Base-by-base conservation (phyloP, 1,140 invertebrate species). In the Drosophila nasuta region DNA sequence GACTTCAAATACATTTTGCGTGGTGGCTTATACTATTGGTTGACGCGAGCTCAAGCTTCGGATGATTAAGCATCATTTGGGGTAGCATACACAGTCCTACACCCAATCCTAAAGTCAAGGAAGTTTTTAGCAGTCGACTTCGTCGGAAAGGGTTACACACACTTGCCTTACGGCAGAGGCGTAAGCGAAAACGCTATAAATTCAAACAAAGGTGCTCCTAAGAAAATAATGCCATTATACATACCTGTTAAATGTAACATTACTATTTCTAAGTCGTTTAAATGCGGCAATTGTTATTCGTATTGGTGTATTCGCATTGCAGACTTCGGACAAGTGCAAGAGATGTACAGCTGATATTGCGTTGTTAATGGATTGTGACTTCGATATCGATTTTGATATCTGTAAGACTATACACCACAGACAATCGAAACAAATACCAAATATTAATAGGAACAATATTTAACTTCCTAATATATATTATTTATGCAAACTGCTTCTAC, bases 321-420 rank as follows among this genome's bases (percentile, higher is more conserved):
- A 28, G 28, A 8, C 17, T 28, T 38, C 8, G 35, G 45, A 8
- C 10, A 48, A n/a, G 41, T 58, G 30, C 45, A 10, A 8, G 56
- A 64, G 43, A 4, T 54, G 58, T 63, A 38, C 41, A 86, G 81
- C 82, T 87, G 81, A 85, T 74, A 87, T 56, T 64, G n/a, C 20
- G 20, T n/a, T 15, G 58, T 30, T 43, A 5, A 38, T 38, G 7
- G 10, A 38, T 10, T 38, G 7, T 7, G 30, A 41, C 49, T 64
- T 25, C 0, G 7, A 30, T 4, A 8, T 10, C 1, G 35, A 38
- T 8, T 38, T 38, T 11, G 7, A 38, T 38, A 10, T 38, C 35
- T 3, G 35, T 38, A 7, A 3, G 35, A 43, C n/a, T 43, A 4
- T 43, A 43, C 11, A 43, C 17, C 5, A 20, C n/a, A 63, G 11